Evolutionary conservation across 2,888 invertebrate species (phyloP).

Genomic region (Augochlorella aurata): DNA sequence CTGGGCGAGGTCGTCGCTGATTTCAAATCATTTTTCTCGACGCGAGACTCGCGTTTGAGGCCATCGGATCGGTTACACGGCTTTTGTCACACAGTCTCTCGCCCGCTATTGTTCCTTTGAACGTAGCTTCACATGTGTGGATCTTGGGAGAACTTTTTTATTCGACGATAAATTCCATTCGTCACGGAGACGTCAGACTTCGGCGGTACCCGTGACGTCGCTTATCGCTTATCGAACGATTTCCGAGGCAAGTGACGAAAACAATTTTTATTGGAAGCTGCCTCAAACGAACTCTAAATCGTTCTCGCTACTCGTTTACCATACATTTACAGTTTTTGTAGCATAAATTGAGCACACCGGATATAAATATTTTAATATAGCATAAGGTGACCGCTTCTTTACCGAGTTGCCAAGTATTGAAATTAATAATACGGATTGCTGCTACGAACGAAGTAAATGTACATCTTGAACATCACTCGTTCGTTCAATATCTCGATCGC

Average conservation of each 20-base stretch:
- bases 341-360: too few relatives aligned
- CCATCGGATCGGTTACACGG: not conserved
- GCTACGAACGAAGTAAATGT: too few relatives aligned
- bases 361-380: too few relatives aligned
- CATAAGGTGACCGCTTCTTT: too few relatives aligned
- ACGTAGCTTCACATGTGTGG: slow-evolving; percentile 19
- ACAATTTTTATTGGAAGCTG: not conserved
- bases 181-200: not conserved
- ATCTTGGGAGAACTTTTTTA: slow-evolving; percentile 15
- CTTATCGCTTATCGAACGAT: not conserved
- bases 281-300: not conserved
- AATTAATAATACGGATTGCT: too few relatives aligned
- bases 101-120: slow-evolving; percentile 28
- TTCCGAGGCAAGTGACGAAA: not conserved
- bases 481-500: too few relatives aligned
- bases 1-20: not conserved
- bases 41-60: not conserved
- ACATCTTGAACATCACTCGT: too few relatives aligned
- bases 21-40: slow-evolving; percentile 16
- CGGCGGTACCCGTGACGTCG: not conserved
- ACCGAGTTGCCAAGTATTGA: too few relatives aligned
- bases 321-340: too few relatives aligned
- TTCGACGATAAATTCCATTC: not conserved
- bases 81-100: slow-evolving; percentile 31
- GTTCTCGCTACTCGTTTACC: not conserved